These are phyloP conservation scores for Augochlorella aurata DNA, from an alignment of 2,888 invertebrate genomes.

Conservation along the genomic window DNA sequence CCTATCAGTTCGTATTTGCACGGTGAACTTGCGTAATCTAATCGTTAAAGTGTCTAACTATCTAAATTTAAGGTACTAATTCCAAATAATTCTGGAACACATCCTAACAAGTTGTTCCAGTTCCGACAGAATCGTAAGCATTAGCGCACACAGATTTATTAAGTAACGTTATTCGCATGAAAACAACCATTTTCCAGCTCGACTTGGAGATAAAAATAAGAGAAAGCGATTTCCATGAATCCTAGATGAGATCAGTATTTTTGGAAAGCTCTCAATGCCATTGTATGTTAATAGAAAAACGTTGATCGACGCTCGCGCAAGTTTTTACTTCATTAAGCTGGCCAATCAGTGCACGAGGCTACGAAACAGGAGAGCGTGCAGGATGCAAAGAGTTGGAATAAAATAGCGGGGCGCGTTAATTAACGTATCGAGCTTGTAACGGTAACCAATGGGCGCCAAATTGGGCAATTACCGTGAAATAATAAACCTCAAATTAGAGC, in stretches of 20 bases:
- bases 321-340: background rate
- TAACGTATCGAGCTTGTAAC: slow-evolving; percentile 1
- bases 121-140: too few relatives aligned
- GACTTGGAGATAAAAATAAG: background rate
- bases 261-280: background rate
- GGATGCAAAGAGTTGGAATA: background rate
- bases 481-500: background rate
- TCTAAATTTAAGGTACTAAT: too few relatives aligned
- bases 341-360: background rate
- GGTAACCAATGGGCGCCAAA: background rate
- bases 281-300: background rate
- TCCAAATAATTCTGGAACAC: too few relatives aligned
- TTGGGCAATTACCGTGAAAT: background rate
- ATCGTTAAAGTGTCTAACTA: too few relatives aligned
- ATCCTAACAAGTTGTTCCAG: too few relatives aligned
- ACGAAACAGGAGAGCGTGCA: background rate
- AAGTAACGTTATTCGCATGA: too few relatives aligned
- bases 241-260: background rate
- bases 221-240: background rate
- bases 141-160: too few relatives aligned
- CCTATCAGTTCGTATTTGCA: too few relatives aligned
- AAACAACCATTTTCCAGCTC: too few relatives aligned
- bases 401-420: background rate
- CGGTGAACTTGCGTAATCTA: too few relatives aligned
- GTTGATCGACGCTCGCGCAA: background rate